phyloP scores from a whole-genome alignment of 2,113 vertebrate genomes.

The Notiomystis cincta region DNA sequence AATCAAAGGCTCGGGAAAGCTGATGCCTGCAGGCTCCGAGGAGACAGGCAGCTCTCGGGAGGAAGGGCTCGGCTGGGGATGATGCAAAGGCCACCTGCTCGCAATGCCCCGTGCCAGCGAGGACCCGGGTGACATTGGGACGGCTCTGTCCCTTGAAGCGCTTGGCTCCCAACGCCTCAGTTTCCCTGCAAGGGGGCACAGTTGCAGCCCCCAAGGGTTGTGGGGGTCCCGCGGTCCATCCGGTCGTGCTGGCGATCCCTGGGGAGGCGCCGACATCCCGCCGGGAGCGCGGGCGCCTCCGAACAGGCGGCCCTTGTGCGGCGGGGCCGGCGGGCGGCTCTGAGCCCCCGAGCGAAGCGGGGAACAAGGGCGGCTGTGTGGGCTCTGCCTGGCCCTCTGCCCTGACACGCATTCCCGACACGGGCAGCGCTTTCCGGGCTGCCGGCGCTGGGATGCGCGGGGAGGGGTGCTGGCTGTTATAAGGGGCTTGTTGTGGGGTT shows the following conservation, averaged over 20 bases:
- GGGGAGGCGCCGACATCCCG: background rate
- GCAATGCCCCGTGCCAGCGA: rapidly evolving
- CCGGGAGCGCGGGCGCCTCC: background rate
- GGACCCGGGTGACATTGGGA: background rate
- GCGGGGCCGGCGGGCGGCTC: background rate
- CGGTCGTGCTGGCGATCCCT: background rate
- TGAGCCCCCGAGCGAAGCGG: background rate
- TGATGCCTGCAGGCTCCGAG: background rate
- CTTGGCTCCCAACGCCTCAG: background rate
- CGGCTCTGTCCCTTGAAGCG: background rate
- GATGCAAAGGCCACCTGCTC: background rate
- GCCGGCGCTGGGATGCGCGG: background rate
- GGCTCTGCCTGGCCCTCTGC: background rate
- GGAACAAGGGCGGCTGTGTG: conserved; percentile 43
- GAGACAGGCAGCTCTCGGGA: background rate
- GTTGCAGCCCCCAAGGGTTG: rapidly evolving
- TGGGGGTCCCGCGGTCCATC: background rate
- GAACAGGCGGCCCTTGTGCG: conserved; percentile 46
- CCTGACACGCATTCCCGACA: background rate
- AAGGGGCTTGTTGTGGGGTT: background rate
- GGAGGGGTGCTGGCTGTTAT: background rate
- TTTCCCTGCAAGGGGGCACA: background rate
- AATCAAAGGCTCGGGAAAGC: background rate
- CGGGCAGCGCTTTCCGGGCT: conserved; percentile 24
- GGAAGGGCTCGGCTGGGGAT: background rate